phyloP scores from a whole-genome alignment of 1,140 invertebrate species.

The Drosophila trapezifrons region DNA sequence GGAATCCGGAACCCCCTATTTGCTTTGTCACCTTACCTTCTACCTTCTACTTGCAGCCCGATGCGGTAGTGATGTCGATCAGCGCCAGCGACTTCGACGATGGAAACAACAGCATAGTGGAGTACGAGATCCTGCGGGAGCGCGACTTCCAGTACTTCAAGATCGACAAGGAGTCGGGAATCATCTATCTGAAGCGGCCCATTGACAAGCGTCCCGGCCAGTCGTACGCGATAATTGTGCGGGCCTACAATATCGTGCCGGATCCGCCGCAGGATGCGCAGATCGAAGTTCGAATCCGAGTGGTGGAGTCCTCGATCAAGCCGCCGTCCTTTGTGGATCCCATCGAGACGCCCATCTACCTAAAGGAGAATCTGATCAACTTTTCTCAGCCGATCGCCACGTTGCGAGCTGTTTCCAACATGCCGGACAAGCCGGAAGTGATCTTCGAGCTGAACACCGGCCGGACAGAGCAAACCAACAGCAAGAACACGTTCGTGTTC shows the following conservation, averaged over 20 bases:
- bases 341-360: conserved; percentile 86
- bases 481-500: conserved; percentile 90
- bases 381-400: conserved; percentile 88
- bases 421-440: conserved; percentile 88
- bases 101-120: conserved; percentile 92
- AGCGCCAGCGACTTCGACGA: conserved; percentile 95
- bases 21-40: conserved; percentile 30
- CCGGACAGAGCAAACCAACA: conserved; percentile 93
- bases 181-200: conserved; percentile 90
- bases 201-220: conserved; percentile 87
- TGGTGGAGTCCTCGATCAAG: conserved; percentile 94
- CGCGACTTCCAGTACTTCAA: conserved; percentile 89
- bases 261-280: conserved; percentile 86
- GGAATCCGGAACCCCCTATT: neutral
- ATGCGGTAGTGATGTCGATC: conserved; percentile 92
- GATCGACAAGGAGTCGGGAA: conserved; percentile 90
- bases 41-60: conserved; percentile 69
- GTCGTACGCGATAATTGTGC: conserved; percentile 89
- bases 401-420: conserved; percentile 90
- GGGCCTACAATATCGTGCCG: conserved; percentile 90
- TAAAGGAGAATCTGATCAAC: conserved; percentile 90
- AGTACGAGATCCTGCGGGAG: conserved; percentile 87
- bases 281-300: conserved; percentile 91
- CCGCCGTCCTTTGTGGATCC: conserved; percentile 89
- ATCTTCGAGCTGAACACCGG: conserved; percentile 92